These are phyloP conservation scores for Cervus canadensis DNA, from an alignment of 2,113 vertebrate genomes.

Conservation along the genomic window DNA sequence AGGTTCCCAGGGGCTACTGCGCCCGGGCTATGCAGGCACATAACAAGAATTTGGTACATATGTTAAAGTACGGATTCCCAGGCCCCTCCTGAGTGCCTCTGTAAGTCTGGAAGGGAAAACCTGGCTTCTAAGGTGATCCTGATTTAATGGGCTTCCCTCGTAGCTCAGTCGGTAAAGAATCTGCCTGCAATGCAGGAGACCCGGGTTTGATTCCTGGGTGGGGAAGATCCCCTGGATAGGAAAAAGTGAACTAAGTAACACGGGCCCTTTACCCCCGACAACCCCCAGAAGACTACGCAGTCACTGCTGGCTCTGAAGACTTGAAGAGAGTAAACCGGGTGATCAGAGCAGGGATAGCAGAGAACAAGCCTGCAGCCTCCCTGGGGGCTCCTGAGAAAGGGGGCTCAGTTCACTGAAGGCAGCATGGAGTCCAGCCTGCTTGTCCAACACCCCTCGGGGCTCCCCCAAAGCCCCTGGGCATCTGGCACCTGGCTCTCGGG, in stretches of 20 bases:
- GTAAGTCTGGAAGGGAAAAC: neutral
- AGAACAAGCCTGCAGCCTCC: neutral
- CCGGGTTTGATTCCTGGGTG: neutral
- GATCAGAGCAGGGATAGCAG: neutral
- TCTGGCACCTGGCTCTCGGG: neutral
- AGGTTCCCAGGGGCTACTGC: neutral
- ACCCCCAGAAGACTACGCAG: neutral
- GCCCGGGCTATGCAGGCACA: neutral
- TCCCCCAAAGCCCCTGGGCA: neutral
- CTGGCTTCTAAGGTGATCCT: neutral
- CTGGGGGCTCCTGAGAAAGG: neutral
- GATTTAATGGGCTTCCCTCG: neutral
- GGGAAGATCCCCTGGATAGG: neutral
- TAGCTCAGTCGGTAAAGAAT: neutral
- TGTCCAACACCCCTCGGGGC: neutral
- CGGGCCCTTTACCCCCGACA: neutral
- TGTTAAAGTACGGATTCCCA: neutral
- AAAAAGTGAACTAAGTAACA: neutral
- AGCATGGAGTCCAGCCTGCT: neutral
- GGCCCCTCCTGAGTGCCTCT: neutral
- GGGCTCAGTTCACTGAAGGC: neutral
- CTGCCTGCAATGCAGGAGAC: neutral
- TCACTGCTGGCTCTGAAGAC: neutral
- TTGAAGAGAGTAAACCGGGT: neutral
- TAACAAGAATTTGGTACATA: neutral